phyloP scores from a whole-genome alignment of 2,888 invertebrate species.

The Drosophila formosana region DNA sequence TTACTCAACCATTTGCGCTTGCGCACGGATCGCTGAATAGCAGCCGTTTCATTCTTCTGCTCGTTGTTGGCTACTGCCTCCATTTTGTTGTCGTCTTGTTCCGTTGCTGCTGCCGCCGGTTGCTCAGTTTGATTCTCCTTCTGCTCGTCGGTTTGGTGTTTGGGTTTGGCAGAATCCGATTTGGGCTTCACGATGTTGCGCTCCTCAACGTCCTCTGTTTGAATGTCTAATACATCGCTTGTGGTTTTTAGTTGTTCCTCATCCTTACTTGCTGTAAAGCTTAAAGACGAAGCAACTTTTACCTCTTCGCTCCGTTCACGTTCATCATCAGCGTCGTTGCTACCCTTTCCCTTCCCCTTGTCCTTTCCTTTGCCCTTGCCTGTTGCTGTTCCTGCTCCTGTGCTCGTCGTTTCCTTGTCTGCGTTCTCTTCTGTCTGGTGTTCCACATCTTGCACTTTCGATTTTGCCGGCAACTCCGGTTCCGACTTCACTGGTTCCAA shows the following conservation, averaged over 20 bases:
- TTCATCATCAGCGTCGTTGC: constrained; percentile 22
- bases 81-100: constrained; percentile 8
- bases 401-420: neutral
- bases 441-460: constrained; percentile 27
- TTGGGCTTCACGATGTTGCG: constrained; percentile 37
- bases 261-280: constrained; percentile 69
- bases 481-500: constrained; percentile 7
- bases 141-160: constrained; percentile 48
- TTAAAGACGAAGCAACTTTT: constrained; percentile 73
- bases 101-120: constrained; percentile 3
- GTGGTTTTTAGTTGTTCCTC: constrained; percentile 75
- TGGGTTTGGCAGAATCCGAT: constrained; percentile 17
- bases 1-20: constrained; percentile 84
- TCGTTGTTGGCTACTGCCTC: constrained; percentile 43
- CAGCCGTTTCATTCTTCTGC: constrained; percentile 26
- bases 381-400: neutral
- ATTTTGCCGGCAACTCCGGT: constrained; percentile 10
- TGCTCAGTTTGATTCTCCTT: constrained; percentile 55
- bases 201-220: constrained; percentile 66
- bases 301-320: constrained; percentile 53
- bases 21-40: constrained; percentile 83
- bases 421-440: constrained; percentile 30
- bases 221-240: constrained; percentile 78
- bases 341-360: constrained; percentile 15
- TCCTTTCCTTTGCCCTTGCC: constrained; percentile 1